A percentile compares a stretch with the other conserved stretches of the same genome.
Conservation (phyloP, 2,888 invertebrate species). For the Stegophylla sp. region DNA sequence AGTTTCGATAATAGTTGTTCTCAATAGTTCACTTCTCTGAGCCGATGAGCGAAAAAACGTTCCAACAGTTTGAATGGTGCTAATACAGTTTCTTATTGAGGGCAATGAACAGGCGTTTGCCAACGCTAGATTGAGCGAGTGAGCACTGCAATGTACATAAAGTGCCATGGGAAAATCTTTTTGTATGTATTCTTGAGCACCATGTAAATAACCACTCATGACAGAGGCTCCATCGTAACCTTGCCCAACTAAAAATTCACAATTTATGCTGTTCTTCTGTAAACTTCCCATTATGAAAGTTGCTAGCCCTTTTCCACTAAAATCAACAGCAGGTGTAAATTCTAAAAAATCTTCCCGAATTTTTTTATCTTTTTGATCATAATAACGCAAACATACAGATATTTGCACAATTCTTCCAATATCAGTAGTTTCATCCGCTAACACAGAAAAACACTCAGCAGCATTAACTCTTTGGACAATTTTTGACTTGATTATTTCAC, state of each 20-base stretch:
- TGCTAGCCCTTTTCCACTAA: neutral
- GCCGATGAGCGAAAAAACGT: neutral
- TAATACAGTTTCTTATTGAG: neutral
- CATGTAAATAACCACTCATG: constrained; percentile 7
- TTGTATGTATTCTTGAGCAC: constrained; percentile 16
- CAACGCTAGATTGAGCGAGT: constrained; percentile 1
- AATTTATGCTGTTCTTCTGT: constrained; percentile 5
- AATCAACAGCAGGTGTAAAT: constrained; percentile 16
- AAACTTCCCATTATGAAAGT: neutral
- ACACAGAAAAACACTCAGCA: neutral
- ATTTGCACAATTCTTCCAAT: constrained; percentile 17
- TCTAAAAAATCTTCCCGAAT: constrained; percentile 6
- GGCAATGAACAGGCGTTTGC: neutral
- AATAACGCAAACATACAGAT: constrained; percentile 19
- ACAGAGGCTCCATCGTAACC: neutral
- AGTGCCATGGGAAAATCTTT: neutral
- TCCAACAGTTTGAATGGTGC: constrained; percentile 3
- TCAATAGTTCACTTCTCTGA: neutral
- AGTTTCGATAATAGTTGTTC: neutral
- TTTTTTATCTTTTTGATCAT: constrained; percentile 11
- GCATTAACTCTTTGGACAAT: neutral
- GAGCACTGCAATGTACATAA: neutral
- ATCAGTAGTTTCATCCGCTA: neutral
- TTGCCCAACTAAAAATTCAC: neutral
- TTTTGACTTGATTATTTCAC: neutral